Conservation (phyloP, 2,113 vertebrate species). For the Esox niger region DNA sequence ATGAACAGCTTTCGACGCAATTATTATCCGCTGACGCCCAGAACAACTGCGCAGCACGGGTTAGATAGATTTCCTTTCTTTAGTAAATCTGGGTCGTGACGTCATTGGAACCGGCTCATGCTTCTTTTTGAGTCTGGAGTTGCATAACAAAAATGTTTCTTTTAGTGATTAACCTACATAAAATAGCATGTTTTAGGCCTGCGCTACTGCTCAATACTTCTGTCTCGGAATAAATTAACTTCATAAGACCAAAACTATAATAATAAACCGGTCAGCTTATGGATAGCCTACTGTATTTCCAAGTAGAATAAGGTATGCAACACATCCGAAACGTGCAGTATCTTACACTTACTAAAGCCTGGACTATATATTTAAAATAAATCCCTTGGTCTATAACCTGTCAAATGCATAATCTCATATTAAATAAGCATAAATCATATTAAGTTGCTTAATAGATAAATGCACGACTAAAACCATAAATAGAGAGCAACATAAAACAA, state of each 20-base stretch:
- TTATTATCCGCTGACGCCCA: not conserved
- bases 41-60: not conserved
- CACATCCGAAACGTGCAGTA: too few species aligned
- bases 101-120: constrained; percentile 37
- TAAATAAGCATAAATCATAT: not conserved
- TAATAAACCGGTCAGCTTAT: not conserved
- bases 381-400: too few species aligned
- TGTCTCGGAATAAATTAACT: too few species aligned
- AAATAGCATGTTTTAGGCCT: not conserved
- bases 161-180: constrained; percentile 18
- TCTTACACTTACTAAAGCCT: too few species aligned
- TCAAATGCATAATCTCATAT: too few species aligned
- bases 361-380: too few species aligned
- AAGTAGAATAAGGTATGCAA: too few species aligned
- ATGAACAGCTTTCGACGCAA: constrained; percentile 22
- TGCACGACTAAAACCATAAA: not conserved
- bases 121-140: constrained; percentile 30
- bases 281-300: too few species aligned
- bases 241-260: not conserved
- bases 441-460: not conserved
- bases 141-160: constrained; percentile 25
- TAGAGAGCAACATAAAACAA: not conserved
- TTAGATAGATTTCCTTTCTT: constrained; percentile 4
- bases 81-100: constrained; percentile 40
- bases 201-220: not conserved